Evolutionary conservation across 2,797 vertebrate genomes (phyloP), one percentile per base, ranked within the genome.

Genomic region (Tapirus indicus): DNA sequence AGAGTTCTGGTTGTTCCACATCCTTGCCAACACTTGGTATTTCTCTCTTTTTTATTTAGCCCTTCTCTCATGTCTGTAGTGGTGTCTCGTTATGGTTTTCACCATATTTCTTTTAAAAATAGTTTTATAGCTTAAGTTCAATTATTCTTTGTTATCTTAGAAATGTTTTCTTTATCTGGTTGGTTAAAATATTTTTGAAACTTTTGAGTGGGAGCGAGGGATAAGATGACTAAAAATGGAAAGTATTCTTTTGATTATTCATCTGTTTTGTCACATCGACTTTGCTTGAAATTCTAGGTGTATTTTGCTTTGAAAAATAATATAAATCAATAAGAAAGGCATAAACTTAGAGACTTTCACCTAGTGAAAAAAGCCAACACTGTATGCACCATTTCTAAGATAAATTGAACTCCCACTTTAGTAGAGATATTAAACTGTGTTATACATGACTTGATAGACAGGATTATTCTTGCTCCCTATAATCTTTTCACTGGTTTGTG

Each of bases 291-390:
- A 71, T 71, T 90, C 17, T 47, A 71, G 49, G 7, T 60, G 7
- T 52, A 71, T 77, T 68, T 83, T 95, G 29, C 27, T 94, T 86
- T 82, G 44, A 60, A 95, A 92, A 74, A 44, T 29, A 69, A 78
- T 84, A 90, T 25, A 74, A 94, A 87, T 69, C 38, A 90, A 74
- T 41, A 85, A 82, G 68, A 58, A 74, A 94, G 41, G 2, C 47
- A 71, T 14, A 54, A 74, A 58, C 29, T 7, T 64, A n/a, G 47
- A 84, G 54, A 47, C 49, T 21, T 72, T 68, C 12, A 69, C 38
- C 80, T 91, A 77, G 68, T 58, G 41, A 58, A 54, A 38, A 66
- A 56, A 83, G 13, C 18, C 35, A 60, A 38, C 1, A 79, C 12
- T 20, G 13, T 17, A 2, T 82, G 32, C 2, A 58, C 9, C 12